Evolutionary conservation across 1,140 invertebrate species (phyloP), one percentile per base, ranked within the genome.

Genomic region (Macrocentrus cingulum): DNA sequence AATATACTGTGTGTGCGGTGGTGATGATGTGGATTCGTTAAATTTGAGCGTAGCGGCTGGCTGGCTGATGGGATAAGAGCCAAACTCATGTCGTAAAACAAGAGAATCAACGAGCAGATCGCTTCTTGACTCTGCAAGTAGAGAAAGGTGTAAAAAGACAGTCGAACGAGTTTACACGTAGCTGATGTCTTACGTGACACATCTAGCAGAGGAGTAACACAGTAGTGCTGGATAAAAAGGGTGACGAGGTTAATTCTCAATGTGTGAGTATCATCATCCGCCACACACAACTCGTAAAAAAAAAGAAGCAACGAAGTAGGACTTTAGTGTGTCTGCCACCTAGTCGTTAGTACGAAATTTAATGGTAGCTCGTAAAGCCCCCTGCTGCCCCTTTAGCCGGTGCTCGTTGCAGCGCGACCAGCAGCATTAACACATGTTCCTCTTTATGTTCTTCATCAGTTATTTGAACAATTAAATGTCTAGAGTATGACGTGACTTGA

Each of bases 271-370:
- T 15, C 16, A 45, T 42, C 51, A 34, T 51, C 23, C 34, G 23
- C 42, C 13, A 15, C 18, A 32, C 32, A 29, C 36, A 39, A 13
- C 25, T 48, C 58, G 49, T 51, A 51, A 51, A 51, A 51, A 51
- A 51, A 51, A 29, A 18, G n/a, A n/a, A n/a, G n/a, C n/a, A n/a
- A n/a, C n/a, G n/a, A n/a, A n/a, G 39, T 46, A 23, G 37, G 37
- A 56, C 48, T 42, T 45, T 36, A 34, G 45, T 25, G 6, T 48
- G 45, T 48, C 20, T 13, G 13, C 22, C 45, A 20, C 51, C 59
- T 52, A 49, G 48, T 55, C 51, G 46, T 56, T 61, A 56, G 51
- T 60, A 54, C 23, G 18, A 46, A 61, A 61, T 61, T 61, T 61
- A 61, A 61, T 56, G 59, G 54, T 34, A 55, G 11, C 13, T 61